Conservation (phyloP, 2,888 invertebrate genomes). For the Cataglyphis livida region DNA sequence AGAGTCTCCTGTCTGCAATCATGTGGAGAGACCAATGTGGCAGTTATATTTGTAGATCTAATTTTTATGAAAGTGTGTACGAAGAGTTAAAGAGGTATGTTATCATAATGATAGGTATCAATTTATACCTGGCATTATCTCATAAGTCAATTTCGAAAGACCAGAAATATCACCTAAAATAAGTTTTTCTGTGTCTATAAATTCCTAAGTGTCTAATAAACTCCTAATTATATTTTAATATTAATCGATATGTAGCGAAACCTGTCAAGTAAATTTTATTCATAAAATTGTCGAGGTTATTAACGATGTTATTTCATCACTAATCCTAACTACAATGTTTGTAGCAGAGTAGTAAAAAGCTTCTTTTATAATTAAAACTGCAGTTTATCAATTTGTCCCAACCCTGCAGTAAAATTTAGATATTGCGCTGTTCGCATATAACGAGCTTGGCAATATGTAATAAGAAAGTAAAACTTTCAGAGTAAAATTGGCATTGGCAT, state of each 20-base stretch:
- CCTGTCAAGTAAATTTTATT: conserved; percentile 27
- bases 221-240: neutral
- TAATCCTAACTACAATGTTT: conserved; percentile 8
- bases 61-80: conserved; percentile 5
- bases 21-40: conserved; percentile 82
- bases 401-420: conserved; percentile 24
- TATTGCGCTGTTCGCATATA: conserved; percentile 11
- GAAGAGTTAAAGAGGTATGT: conserved; percentile 19
- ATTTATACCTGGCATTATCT: conserved; percentile 2
- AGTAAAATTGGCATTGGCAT: neutral
- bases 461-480: conserved; percentile 13
- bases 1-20: conserved; percentile 83
- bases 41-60: conserved; percentile 58
- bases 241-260: neutral
- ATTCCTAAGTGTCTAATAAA: neutral
- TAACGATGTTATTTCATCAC: conserved; percentile 11
- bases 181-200: neutral
- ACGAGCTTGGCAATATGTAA: neutral
- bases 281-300: neutral
- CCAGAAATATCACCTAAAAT: neutral
- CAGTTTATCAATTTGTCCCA: conserved; percentile 21
- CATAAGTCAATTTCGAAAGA: conserved; percentile 26
- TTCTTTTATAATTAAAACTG: conserved; percentile 15
- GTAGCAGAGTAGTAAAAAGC: conserved; percentile 9
- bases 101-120: conserved; percentile 5